Evolutionary conservation across 1,140 invertebrate genomes (phyloP).

Genomic region (Aphis gossypii): DNA sequence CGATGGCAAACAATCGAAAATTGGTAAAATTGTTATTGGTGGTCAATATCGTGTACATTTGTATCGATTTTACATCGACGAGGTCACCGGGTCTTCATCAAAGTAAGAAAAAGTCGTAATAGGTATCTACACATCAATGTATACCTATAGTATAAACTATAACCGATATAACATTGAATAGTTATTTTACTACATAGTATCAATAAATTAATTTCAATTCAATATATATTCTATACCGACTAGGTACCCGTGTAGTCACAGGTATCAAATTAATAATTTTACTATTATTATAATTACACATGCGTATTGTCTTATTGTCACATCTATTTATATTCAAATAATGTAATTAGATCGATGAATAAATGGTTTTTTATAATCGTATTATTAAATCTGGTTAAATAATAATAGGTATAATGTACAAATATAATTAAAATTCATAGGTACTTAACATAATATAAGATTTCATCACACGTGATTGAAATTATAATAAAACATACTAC

Average conservation of each 20-base stretch:
- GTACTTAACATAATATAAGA: neutral
- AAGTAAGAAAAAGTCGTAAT: neutral
- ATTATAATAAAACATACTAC: too few relatives aligned
- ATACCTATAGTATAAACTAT: neutral
- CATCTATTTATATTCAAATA: neutral
- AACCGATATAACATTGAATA: neutral
- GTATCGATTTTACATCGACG: slow-evolving; percentile 5
- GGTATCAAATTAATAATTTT: too few relatives aligned
- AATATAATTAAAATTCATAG: neutral
- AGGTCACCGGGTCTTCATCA: neutral
- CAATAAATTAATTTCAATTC: neutral
- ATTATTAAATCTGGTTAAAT: neutral
- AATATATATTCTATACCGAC: too few relatives aligned
- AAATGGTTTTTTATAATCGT: neutral
- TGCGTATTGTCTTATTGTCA: neutral
- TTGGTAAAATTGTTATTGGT: neutral
- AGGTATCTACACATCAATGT: neutral
- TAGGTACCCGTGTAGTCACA: too few relatives aligned
- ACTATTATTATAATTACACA: neutral
- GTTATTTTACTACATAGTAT: neutral
- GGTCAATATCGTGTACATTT: neutral
- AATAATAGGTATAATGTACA: neutral
- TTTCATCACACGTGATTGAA: neutral
- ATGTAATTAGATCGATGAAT: neutral
- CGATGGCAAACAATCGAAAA: slow-evolving; percentile 3